Evolutionary conservation across 1,140 invertebrate genomes (phyloP), one percentile per base, ranked within the genome.

Genomic region (Diabrotica undecimpunctata): DNA sequence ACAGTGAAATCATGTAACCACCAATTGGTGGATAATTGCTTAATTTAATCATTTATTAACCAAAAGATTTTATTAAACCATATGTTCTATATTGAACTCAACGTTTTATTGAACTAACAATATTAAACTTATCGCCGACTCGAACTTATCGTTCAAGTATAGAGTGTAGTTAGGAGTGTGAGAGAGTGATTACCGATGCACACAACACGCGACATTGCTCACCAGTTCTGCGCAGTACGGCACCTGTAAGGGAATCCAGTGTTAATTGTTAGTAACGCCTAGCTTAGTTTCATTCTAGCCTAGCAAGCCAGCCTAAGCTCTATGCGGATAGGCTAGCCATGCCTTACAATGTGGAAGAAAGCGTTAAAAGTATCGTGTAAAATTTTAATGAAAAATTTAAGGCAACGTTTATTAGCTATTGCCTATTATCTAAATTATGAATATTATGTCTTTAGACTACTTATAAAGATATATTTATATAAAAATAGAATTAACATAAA

Each of bases 141-240:
- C 58, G 46, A 60, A 60, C 58, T 39, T 46, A 50, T 10, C 12
- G 58, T 60, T 60, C 39, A 38, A 60, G 58, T 60, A 50, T 73
- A 71, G 70, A 83, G 82, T 84, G 82, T 83, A 79, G 50, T 54
- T 62, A 62, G 61, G 61, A 62, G 61, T 62, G 61, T 62, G 56
- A 58, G n/a, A 55, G 61, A 54, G 84, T 83, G 84, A 84, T 91
- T 92, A 92, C 90, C 90, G 89, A 91, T 90, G 89, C 88, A 91
- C 88, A 92, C 88, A 91, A 91, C 88, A 90, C 88, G 89, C 89
- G 87, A 87, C 86, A 91, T 91, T 91, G 89, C 90, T 92, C 89
- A 91, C 89, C 89, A 90, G 86, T 88, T 90, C 88, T 86, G 88
- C 89, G 86, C 90, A 92, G 88, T 87, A 90, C 84, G 88, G 86